Conservation (phyloP, 2,113 vertebrate genomes). For the Oplegnathus fasciatus region DNA sequence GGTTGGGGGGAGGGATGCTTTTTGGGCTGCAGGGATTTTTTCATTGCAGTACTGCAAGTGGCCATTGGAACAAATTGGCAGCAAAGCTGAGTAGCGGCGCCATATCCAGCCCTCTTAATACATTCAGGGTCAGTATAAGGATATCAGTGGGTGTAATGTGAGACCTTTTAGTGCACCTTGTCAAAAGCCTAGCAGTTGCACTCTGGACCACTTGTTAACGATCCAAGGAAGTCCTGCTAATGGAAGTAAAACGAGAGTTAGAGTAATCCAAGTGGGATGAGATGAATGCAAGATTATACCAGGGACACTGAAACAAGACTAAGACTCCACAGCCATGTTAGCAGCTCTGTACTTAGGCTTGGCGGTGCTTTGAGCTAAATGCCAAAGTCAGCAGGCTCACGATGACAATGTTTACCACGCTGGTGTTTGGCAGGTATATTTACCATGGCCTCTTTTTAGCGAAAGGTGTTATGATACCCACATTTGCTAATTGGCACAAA, state of each 20-base stretch:
- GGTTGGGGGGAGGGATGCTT: no score
- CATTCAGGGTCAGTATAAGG: background rate
- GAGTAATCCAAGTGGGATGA: slow-evolving; percentile 16
- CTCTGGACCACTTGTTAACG: slow-evolving; percentile 6
- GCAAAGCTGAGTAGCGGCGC: background rate
- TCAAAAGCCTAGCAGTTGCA: slow-evolving; percentile 20
- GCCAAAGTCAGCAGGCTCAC: background rate
- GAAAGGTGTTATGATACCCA: background rate
- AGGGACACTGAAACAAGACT: background rate
- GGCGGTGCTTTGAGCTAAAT: background rate
- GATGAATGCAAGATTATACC: slow-evolving; percentile 8
- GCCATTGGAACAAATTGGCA: background rate
- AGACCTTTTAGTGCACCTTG: slow-evolving; percentile 23
- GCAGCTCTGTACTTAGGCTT: background rate
- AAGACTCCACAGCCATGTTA: background rate
- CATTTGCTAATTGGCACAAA: background rate
- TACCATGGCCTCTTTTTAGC: background rate
- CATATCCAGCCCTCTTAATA: background rate
- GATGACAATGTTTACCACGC: background rate
- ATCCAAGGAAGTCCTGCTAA: slow-evolving; percentile 51
- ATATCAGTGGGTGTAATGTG: slow-evolving; percentile 28
- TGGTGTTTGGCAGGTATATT: background rate
- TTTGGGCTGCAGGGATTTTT: no score
- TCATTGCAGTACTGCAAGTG: background rate
- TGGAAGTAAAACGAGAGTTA: slow-evolving; percentile 15